Evolutionary conservation across 2,888 invertebrate genomes (phyloP), one percentile per base, ranked within the genome.

Genomic region (Polyploca ridens): DNA sequence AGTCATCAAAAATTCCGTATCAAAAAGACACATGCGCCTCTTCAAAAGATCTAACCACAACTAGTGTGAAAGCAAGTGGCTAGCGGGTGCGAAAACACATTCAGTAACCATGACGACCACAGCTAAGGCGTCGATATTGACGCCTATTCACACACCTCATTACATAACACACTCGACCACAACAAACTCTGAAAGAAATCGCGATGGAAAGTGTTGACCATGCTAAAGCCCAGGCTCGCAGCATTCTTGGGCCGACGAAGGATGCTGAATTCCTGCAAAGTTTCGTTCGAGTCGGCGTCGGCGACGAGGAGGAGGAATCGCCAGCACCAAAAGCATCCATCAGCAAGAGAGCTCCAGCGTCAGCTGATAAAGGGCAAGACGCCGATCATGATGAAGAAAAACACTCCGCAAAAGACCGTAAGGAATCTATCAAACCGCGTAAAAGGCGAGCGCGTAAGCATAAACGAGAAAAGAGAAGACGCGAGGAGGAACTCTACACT

Each of bases 211-310:
- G 72, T 68, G 83, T 86, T 68, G 91, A 91, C 62, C 89, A 86
- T 68, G 94, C 90, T 19, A 90, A 90, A 79, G 91, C 91, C 33
- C 94, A 94, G 73, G 93, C 94, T 54, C 94, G 94, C 62, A 95
- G 95, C 67, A 96, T 96, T 63, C 89, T 97, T n/a, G 96, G 96
- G 64, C 94, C 95, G 41, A 95, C 96, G 60, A 95, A 96, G 79
- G 96, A 97, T 74, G 96, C 96, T 14, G 97, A 97, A 83, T 95
- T 97, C 76, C 86, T 98, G 19, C 97, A 97, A 90, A 97, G 97
- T 84, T 98, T 97, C 84, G 96, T 97, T 16, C 94, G 97, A 63
- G 95, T 97, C 19, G 97, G 96, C 38, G 89, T 95, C 8, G 95
- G 95, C 3, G 94, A 95, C 35, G 94, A 95, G 6, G 95, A 95